A percentile compares a stretch with the other conserved stretches of the same genome.
Conservation (phyloP, 2,888 invertebrate species). For the Amiota communis region DNA sequence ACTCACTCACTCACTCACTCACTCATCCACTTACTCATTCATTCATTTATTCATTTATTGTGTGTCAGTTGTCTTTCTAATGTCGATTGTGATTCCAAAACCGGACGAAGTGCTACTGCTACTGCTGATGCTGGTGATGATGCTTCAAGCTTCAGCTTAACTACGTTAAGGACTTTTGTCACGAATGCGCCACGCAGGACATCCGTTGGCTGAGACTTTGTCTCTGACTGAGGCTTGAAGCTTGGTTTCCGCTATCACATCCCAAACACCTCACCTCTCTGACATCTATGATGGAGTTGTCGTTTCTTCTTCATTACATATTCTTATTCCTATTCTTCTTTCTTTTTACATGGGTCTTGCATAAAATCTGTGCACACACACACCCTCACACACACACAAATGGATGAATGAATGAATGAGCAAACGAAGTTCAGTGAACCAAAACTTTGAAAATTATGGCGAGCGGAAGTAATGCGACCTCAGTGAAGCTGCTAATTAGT, state of each 20-base stretch:
- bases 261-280: neutral
- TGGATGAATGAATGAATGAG: neutral
- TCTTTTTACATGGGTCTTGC: neutral
- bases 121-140: neutral
- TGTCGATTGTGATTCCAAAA: neutral
- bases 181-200: constrained; percentile 20
- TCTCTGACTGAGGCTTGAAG: constrained; percentile 1
- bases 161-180: constrained; percentile 10
- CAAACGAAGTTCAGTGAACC: constrained; percentile 31
- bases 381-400: neutral
- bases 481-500: constrained; percentile 33
- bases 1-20: neutral
- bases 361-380: constrained; percentile 9
- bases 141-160: neutral
- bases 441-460: constrained; percentile 33
- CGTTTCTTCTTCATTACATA: constrained; percentile 1
- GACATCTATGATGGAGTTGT: neutral
- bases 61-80: no score
- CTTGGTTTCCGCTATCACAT: constrained; percentile 1
- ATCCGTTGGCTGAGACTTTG: constrained; percentile 10
- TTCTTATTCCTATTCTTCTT: neutral
- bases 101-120: neutral
- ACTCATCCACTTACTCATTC: no score
- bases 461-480: constrained; percentile 36
- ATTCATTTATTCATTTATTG: no score